Evolutionary conservation across 2,113 vertebrate genomes (phyloP).

Genomic region (Gobius niger): DNA sequence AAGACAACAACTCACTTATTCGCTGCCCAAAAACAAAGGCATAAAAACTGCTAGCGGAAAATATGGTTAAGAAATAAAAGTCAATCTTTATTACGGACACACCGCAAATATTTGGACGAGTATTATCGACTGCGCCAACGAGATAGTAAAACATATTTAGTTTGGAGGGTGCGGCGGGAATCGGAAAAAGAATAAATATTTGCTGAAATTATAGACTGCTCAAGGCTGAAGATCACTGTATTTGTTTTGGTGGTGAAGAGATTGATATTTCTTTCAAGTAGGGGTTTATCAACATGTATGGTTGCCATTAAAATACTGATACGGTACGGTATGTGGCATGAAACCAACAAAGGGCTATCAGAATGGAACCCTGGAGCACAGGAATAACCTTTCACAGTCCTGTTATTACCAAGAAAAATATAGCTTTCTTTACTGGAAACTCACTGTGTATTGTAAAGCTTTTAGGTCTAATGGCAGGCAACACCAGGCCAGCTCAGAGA

Average conservation of each 20-base stretch:
- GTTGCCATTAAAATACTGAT: not conserved
- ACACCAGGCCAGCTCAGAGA: too few species aligned
- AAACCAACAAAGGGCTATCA: too few species aligned
- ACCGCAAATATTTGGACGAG: not conserved
- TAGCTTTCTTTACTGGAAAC: too few species aligned
- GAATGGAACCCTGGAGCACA: too few species aligned
- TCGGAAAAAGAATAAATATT: not conserved
- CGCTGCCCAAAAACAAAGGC: not conserved
- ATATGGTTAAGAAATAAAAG: slow-evolving; percentile 22
- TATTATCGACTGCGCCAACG: slow-evolving; percentile 6
- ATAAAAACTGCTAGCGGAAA: not conserved
- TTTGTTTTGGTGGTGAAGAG: not conserved
- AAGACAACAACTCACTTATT: slow-evolving; percentile 10
- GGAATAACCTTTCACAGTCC: too few species aligned
- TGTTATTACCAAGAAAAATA: too few species aligned
- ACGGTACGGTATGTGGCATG: not conserved
- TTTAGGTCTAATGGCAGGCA: too few species aligned
- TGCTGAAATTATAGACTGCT: not conserved
- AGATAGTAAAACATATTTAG: slow-evolving; percentile 4
- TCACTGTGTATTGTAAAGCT: too few species aligned
- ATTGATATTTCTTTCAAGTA: not conserved
- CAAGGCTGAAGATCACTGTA: not conserved
- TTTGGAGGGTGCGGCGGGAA: not conserved
- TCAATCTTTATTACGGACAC: slow-evolving; percentile 8
- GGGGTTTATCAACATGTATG: not conserved